Base-by-base conservation (phyloP, 2,113 vertebrate genomes). In the Mustelus asterias region DNA sequence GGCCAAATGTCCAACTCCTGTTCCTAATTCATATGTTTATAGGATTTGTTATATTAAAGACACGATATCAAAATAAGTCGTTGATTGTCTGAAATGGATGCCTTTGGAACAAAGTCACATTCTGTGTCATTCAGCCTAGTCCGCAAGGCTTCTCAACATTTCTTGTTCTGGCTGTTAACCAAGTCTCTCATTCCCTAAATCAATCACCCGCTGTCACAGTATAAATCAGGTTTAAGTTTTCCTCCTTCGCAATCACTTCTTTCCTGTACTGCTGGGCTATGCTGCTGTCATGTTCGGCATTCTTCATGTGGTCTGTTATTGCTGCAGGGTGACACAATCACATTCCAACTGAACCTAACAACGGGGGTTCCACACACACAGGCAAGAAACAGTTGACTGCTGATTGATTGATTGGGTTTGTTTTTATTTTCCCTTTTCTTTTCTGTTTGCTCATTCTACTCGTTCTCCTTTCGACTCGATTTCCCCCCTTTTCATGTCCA, bases 321-420 rank as follows among this genome's bases (percentile, higher is more conserved):
- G 88, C 88, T 92, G 88, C 54, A 92, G 88, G 88, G 88, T 29
- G 14, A 92, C 33, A n/a, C 29, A n/a, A 93, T 65, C 60, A 37
- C 60, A 37, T 22, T 93, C 60, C n/a, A 65, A 93, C 89, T 37
- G 60, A 93, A 67, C 33, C 7, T 37, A 65, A 93, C 89, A 22
- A 65, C 60, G 1, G 76, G 26, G 89, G 16, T 44, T 67, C 89
- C 16, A 65, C 20, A 37, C n/a, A 65, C 60, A 11, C 67, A 16
- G 33, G 89, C 63, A n/a, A 33, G 60, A 67, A 93, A 37, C 60
- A 24, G n/a, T 67, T 10, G n/a, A 18, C 60, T 65, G 9, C n/a
- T 93, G 89, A 93, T 67, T 93, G 89, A 93, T 93, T 65, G 89
- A 93, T 93, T 65, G 89, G 33, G 65, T 65, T 65, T 93, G 60